These are phyloP conservation scores for Peromyscus polionotus DNA, from an alignment of 2,113 vertebrate species.

Conservation along the genomic window DNA sequence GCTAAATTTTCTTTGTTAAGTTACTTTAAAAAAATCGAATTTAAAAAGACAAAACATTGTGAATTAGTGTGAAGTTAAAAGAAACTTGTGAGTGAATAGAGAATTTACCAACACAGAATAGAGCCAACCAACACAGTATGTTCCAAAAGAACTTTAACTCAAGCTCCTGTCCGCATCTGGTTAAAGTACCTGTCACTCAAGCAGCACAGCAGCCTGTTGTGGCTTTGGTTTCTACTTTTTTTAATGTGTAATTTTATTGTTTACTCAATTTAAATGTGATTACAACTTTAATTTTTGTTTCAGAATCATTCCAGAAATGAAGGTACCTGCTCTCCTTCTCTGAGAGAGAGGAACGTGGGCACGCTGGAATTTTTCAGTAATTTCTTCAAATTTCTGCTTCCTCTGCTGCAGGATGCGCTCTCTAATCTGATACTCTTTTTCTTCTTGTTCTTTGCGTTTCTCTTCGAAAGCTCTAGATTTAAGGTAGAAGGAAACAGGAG, in stretches of 20 bases:
- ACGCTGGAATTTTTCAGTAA: constrained; percentile 94
- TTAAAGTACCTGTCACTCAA: constrained; percentile 24
- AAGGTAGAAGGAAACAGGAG: constrained; percentile 60
- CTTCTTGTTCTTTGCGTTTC: constrained; percentile 89
- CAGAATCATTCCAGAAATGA: constrained; percentile 53
- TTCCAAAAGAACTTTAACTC: constrained; percentile 49
- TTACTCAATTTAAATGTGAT: background rate
- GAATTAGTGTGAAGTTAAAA: constrained; percentile 38
- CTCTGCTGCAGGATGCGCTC: constrained; percentile 93
- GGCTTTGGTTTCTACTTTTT: constrained; percentile 50
- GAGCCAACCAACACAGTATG: constrained; percentile 34
- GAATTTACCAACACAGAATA: background rate
- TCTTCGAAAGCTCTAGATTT: constrained; percentile 92
- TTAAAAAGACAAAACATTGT: constrained; percentile 37
- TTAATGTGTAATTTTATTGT: constrained; percentile 35
- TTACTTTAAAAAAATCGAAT: constrained; percentile 46
- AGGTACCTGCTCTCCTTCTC: constrained; percentile 88
- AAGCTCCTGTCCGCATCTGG: constrained; percentile 40
- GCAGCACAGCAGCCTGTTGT: background rate
- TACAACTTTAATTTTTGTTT: constrained; percentile 45
- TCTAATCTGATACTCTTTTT: constrained; percentile 90
- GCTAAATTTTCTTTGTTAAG: constrained; percentile 54
- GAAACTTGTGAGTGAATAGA: constrained; percentile 40
- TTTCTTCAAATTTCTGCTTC: constrained; percentile 91
- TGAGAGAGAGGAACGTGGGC: constrained; percentile 90